A percentile compares a stretch with the other conserved stretches of the same genome.
These are phyloP conservation scores for Corythornis cristatus DNA, from an alignment of 2,113 vertebrate species.

Conservation along the genomic window DNA sequence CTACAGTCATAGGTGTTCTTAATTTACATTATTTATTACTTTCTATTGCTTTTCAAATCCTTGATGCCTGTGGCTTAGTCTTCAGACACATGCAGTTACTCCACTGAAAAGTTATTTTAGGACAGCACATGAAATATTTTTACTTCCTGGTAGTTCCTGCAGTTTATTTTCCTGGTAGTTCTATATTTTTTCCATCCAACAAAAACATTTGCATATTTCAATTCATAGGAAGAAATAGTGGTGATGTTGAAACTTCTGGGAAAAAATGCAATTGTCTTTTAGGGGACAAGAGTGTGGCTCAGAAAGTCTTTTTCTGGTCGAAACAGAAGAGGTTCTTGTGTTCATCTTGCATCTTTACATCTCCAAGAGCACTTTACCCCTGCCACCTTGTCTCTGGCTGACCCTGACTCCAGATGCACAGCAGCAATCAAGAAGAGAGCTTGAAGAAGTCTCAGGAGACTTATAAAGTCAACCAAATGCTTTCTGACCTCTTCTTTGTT, in stretches of 20 bases:
- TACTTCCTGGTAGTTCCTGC: background rate
- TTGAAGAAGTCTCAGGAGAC: constrained; percentile 29
- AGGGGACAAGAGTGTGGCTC: background rate
- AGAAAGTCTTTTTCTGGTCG: background rate
- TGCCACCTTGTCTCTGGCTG: constrained; percentile 48
- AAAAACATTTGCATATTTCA: background rate
- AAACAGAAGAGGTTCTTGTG: background rate
- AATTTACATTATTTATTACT: background rate
- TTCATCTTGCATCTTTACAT: background rate
- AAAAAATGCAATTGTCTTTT: background rate
- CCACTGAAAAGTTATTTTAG: background rate
- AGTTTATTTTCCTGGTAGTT: background rate
- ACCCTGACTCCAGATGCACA: constrained; percentile 47
- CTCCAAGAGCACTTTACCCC: constrained; percentile 25
- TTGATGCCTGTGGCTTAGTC: background rate
- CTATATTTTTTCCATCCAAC: background rate
- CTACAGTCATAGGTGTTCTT: background rate
- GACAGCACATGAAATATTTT: background rate
- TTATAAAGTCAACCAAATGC: constrained; percentile 52
- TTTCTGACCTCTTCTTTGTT: constrained; percentile 61
- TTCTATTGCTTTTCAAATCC: background rate
- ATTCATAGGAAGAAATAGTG: background rate
- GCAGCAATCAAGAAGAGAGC: constrained; percentile 49
- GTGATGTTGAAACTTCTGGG: background rate
- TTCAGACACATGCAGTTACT: fast-evolving